Base-by-base conservation (phyloP, 2,113 vertebrate species). In the Petrocephalus microphthalmus region DNA sequence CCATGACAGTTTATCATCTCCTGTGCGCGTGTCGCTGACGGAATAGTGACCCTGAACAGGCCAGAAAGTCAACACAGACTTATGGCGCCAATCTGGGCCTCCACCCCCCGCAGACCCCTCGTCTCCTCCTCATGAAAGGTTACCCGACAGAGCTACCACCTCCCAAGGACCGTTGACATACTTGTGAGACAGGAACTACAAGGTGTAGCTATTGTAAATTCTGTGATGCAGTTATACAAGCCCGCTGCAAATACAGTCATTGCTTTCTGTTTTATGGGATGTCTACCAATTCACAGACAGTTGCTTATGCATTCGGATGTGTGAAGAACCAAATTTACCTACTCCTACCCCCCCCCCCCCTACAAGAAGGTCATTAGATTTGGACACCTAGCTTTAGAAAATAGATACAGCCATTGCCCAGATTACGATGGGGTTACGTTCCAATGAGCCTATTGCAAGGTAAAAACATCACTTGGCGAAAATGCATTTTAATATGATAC, bases 41-140 rank as follows among this genome's bases (percentile, higher is more conserved):
- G 37, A 78, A 78, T 7, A 78, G 29, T 78, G 71, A 78, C 71
- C 29, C 71, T 78, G 29, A 78, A 78, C 71, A 78, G 29, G 33
- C 71, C 71, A 78, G 71, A 78, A 78, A 78, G 71, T 42, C 71
- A 42, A 78, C 71, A 78, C 17, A 67, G n/a, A 78, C 33, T 78
- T 4, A 78, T 6, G 6, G 71, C 17, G 17, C 33, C 71, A 78
- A 78, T 19, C 71, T 20, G 60, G 60, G 33, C 71, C 71, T 37
- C 71, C 33, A 78, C 71, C 71, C 29, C 33, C 29, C 71, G 7
- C 71, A 78, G 71, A 78, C 33, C 71, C 33, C 71, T 78, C 33
- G 17, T 67, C 60, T 67, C 15, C 29, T 19, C 33, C 71, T 37
- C 33, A 78, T 42, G 33, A 37, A 74, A 37, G 67, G 67, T 74